Percentiles rank a stretch among this genome's conserved stretches.
phyloP scores from a whole-genome alignment of 1,140 invertebrate species.

The Bombus vancouverensis region DNA sequence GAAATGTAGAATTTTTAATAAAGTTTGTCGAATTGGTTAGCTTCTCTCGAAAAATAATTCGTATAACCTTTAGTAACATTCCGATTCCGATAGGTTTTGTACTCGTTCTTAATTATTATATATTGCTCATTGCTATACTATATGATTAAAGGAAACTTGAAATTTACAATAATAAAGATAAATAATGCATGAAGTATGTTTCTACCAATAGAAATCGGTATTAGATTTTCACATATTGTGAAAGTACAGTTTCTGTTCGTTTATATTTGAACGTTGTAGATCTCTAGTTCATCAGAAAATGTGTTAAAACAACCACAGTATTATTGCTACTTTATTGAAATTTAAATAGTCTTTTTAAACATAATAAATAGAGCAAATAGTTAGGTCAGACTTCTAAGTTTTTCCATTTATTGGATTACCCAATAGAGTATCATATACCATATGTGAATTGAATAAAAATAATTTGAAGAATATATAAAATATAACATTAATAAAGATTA shows the following conservation, averaged over 20 bases:
- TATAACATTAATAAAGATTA: background rate
- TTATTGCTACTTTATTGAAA: background rate
- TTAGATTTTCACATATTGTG: slow-evolving; percentile 32
- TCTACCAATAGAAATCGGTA: background rate
- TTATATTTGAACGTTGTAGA: background rate
- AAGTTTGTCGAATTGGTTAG: background rate
- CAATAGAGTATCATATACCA: background rate
- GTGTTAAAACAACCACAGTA: background rate
- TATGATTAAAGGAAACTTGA: background rate
- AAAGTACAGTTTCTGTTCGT: slow-evolving; percentile 16
- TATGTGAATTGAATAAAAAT: slow-evolving; percentile 7
- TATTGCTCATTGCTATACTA: background rate
- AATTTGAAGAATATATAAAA: background rate
- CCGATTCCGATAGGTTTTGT: background rate
- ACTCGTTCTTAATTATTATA: background rate
- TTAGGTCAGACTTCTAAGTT: background rate
- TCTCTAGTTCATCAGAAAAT: background rate
- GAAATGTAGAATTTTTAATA: background rate
- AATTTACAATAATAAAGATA: background rate
- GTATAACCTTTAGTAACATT: slow-evolving; percentile 18
- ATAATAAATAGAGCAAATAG: background rate
- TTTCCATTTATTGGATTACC: background rate
- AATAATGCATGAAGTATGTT: background rate
- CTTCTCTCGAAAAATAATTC: background rate
- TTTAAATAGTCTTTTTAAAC: background rate